phyloP scores from a whole-genome alignment of 2,797 vertebrate genomes.

The Orientallactaga sibirica region DNA sequence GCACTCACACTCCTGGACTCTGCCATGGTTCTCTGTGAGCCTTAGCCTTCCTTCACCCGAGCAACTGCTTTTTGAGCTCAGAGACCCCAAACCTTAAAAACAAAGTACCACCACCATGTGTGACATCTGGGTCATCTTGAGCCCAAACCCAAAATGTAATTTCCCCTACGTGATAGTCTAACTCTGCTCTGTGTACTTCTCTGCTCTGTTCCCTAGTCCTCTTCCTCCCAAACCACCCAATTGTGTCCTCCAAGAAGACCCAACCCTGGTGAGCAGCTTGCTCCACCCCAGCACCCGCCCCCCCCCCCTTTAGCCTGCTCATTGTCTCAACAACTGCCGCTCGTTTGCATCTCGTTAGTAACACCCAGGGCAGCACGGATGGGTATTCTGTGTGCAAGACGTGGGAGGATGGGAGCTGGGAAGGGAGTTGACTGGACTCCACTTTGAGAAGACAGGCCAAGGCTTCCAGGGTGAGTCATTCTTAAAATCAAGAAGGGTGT shows the following conservation, averaged over 20 bases:
- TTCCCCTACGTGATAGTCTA: background rate
- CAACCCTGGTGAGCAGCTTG: background rate
- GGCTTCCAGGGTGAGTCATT: too few relatives aligned
- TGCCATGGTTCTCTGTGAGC: background rate
- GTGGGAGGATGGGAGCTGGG: too few relatives aligned
- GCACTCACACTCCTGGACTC: background rate
- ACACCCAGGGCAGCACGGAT: background rate
- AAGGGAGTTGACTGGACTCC: background rate
- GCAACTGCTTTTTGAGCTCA: background rate
- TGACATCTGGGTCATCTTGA: background rate
- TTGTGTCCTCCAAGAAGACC: fast-evolving
- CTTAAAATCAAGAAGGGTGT: background rate
- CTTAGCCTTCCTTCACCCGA: background rate
- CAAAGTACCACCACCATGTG: background rate
- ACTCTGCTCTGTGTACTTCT: too few relatives aligned
- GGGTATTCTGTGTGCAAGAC: background rate
- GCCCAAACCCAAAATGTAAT: background rate
- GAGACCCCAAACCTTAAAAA: background rate
- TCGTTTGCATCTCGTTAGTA: background rate
- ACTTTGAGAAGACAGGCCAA: background rate
- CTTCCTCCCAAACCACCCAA: background rate
- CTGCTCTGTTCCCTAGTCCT: background rate
- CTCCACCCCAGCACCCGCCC: background rate
- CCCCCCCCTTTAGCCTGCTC: background rate
- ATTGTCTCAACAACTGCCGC: background rate